Percentiles rank a stretch among this genome's conserved stretches.
phyloP scores from a whole-genome alignment of 2,888 invertebrate genomes.

The Melanotus villosus region DNA sequence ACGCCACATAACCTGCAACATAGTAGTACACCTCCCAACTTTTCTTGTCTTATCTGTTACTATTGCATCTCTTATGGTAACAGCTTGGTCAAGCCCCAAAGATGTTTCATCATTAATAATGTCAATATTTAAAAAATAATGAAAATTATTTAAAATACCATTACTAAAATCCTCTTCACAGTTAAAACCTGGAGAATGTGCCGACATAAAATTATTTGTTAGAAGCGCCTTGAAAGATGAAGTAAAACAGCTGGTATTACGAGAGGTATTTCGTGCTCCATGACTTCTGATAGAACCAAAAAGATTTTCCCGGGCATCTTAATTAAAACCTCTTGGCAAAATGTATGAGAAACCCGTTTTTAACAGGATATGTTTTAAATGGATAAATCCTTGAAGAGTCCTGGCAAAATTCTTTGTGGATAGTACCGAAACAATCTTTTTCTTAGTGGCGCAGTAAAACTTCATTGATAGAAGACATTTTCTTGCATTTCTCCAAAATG shows the following conservation, averaged over 20 bases:
- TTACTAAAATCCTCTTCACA: constrained; percentile 41
- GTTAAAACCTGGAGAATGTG: constrained; percentile 43
- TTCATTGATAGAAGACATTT: not conserved
- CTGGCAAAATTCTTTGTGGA: constrained; percentile 37
- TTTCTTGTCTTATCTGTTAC: too few relatives aligned
- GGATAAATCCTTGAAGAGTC: constrained; percentile 41
- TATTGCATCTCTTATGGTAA: too few relatives aligned
- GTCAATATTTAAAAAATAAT: constrained; percentile 19
- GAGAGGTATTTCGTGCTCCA: constrained; percentile 42
- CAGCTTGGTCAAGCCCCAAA: too few relatives aligned
- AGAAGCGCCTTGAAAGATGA: constrained; percentile 44
- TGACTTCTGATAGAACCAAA: constrained; percentile 40
- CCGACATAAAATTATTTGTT: constrained; percentile 43
- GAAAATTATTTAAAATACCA: constrained; percentile 29
- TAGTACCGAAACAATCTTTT: constrained; percentile 17
- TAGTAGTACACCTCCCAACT: too few relatives aligned
- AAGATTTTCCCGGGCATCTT: constrained; percentile 47
- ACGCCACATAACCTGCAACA: too few relatives aligned
- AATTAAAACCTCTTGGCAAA: constrained; percentile 41
- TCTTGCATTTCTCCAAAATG: constrained; percentile 2
- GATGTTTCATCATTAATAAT: too few relatives aligned
- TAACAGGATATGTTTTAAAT: constrained; percentile 21
- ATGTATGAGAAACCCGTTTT: constrained; percentile 5
- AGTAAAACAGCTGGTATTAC: constrained; percentile 26
- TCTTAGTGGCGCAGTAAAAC: not conserved